phyloP scores from a whole-genome alignment of 2,113 vertebrate species.

The Gambusia affinis region DNA sequence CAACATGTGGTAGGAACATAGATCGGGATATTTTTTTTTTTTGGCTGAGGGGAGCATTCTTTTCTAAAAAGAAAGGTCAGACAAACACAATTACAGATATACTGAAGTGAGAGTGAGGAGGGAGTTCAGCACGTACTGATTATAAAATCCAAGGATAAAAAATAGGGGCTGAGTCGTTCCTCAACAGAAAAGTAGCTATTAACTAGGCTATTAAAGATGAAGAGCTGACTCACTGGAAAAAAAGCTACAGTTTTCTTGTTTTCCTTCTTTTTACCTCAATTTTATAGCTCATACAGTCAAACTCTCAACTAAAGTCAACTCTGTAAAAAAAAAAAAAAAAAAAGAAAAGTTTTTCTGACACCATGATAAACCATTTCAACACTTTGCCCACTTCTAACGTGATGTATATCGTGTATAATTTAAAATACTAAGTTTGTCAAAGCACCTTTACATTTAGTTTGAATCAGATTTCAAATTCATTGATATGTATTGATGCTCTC shows the following conservation, averaged over 20 bases:
- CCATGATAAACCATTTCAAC: no score
- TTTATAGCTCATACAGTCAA: conserved; percentile 36
- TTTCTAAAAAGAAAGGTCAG: conserved; percentile 38
- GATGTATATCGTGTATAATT: no score
- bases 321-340: neutral
- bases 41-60: conserved; percentile 28
- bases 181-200: conserved; percentile 42
- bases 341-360: no score
- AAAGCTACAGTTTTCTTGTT: conserved; percentile 27
- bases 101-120: conserved; percentile 30
- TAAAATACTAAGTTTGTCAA: no score
- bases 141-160: neutral
- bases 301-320: neutral
- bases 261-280: neutral
- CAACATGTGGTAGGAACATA: conserved; percentile 31
- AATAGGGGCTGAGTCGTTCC: conserved; percentile 15
- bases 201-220: conserved; percentile 36
- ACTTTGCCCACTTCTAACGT: no score
- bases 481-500: no score
- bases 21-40: conserved; percentile 49
- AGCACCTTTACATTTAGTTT: no score
- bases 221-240: conserved; percentile 59
- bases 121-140: neutral
- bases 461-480: no score
- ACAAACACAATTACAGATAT: conserved; percentile 28